phyloP scores from a whole-genome alignment of 2,113 vertebrate species.

The Ploceus nigricollis region DNA sequence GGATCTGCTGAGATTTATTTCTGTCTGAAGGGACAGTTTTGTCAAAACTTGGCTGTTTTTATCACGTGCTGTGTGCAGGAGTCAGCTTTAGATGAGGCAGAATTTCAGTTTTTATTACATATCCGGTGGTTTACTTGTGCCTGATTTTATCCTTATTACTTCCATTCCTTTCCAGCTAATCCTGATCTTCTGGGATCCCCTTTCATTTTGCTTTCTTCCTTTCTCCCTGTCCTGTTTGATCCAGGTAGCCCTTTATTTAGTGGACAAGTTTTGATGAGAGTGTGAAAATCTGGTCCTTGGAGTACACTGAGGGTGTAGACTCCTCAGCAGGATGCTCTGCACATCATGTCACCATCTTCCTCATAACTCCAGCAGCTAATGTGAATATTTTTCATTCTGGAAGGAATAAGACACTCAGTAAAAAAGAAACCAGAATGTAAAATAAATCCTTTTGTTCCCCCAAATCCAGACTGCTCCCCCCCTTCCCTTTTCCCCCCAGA shows the following conservation, averaged over 20 bases:
- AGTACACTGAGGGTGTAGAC: not conserved
- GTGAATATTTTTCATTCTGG: not conserved
- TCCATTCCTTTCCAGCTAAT: not conserved
- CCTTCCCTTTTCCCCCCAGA: not conserved
- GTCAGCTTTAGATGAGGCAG: not conserved
- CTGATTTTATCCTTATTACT: not conserved
- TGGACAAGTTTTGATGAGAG: not conserved
- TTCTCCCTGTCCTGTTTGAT: not conserved
- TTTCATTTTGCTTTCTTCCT: not conserved
- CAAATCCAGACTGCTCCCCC: not conserved
- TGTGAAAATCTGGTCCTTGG: not conserved
- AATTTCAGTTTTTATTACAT: not conserved
- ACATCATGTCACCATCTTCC: not conserved
- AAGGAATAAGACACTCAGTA: not conserved
- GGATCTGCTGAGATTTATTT: not conserved
- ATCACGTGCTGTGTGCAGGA: rapidly evolving
- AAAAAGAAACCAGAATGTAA: not conserved
- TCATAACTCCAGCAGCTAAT: not conserved
- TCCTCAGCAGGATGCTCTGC: not conserved
- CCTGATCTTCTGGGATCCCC: not conserved
- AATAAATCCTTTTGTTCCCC: not conserved
- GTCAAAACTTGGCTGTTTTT: not conserved
- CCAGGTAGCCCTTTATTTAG: not conserved
- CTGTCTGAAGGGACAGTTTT: not conserved
- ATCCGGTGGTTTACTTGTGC: not conserved